Evolutionary conservation across 2,888 invertebrate species (phyloP).

Genomic region (Atrina japonica): DNA sequence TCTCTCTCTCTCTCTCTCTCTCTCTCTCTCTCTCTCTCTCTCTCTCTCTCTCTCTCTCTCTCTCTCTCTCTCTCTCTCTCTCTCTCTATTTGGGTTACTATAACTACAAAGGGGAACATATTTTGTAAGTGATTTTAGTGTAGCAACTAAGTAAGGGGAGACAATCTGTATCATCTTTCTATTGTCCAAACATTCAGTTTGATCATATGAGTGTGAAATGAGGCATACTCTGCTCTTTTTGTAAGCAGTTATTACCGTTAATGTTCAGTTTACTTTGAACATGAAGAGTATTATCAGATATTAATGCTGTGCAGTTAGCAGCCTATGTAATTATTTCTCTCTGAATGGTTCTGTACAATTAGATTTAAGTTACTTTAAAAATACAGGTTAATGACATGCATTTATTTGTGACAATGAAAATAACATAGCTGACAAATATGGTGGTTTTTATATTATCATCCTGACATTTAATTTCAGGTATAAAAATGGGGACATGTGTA

Average conservation of each 20-base stretch:
- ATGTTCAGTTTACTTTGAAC: constrained; percentile 15
- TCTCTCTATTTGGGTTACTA: too few relatives aligned
- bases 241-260: constrained; percentile 3
- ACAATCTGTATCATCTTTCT: constrained; percentile 2
- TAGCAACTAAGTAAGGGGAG: constrained; percentile 1
- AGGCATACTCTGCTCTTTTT: constrained; percentile 21
- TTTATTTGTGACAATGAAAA: too few relatives aligned
- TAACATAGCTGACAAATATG: too few relatives aligned
- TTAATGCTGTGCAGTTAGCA: constrained; percentile 11
- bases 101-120: too few relatives aligned
- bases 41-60: too few relatives aligned
- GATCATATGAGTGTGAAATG: constrained; percentile 22
- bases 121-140: too few relatives aligned
- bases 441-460: too few relatives aligned
- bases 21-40: too few relatives aligned
- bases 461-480: too few relatives aligned
- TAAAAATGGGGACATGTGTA: too few relatives aligned
- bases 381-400: constrained; percentile 17
- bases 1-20: too few relatives aligned
- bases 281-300: constrained; percentile 14
- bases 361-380: constrained; percentile 14
- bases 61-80: too few relatives aligned
- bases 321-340: constrained; percentile 1
- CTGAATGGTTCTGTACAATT: not conserved
- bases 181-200: not conserved